Percentiles rank a stretch among this genome's conserved stretches.
Evolutionary conservation across 2,113 vertebrate species (phyloP).

Genomic region (Electrona antarctica): DNA sequence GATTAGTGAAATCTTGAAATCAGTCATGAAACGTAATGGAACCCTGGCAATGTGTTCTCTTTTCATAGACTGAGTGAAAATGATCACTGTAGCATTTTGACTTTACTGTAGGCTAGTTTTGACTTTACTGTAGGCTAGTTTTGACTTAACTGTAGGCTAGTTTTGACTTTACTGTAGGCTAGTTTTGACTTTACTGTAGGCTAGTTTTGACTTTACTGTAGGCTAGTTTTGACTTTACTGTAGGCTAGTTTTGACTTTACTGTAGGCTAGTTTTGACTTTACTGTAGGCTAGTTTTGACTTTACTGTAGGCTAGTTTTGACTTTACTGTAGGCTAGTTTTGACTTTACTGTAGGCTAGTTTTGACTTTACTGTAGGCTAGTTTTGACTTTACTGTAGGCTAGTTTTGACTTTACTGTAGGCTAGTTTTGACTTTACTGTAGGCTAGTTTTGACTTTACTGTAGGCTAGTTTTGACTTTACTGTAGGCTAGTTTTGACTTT

Average conservation of each 20-base stretch:
- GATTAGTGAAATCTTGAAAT: too few species aligned
- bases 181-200: slow-evolving; percentile 34
- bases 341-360: slow-evolving; percentile 38
- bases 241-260: slow-evolving; percentile 30
- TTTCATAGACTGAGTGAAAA: slow-evolving; percentile 24
- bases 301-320: slow-evolving; percentile 33
- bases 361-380: slow-evolving; percentile 38
- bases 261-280: slow-evolving; percentile 34
- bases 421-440: slow-evolving; percentile 33
- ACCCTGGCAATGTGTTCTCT: slow-evolving; percentile 33
- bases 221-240: slow-evolving; percentile 29
- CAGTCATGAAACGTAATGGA: too few species aligned
- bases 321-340: slow-evolving; percentile 38
- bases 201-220: slow-evolving; percentile 33
- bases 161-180: slow-evolving; percentile 34
- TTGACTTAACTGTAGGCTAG: slow-evolving; percentile 38
- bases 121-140: too few species aligned
- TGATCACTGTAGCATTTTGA: too few species aligned
- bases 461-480: slow-evolving; percentile 30
- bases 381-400: slow-evolving; percentile 34
- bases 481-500: slow-evolving; percentile 34
- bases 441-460: slow-evolving; percentile 29
- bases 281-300: slow-evolving; percentile 36
- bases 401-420: slow-evolving; percentile 34
- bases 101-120: slow-evolving; percentile 55